These are phyloP conservation scores for Heliothis peltigera DNA, from an alignment of 2,888 invertebrate species.

Conservation along the genomic window DNA sequence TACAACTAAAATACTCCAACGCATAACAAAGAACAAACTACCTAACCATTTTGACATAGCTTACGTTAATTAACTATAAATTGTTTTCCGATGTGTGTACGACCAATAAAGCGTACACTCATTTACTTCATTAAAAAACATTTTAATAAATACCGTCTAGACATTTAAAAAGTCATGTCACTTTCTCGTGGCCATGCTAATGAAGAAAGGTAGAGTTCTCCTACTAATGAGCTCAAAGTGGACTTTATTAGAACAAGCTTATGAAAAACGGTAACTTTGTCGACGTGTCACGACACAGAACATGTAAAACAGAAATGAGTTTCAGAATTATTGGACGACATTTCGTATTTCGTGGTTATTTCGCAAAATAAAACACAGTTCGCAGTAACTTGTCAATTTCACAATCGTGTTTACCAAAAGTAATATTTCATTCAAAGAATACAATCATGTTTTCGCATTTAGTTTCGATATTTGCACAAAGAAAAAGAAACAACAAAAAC, in stretches of 20 bases:
- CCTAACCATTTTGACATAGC: conserved; percentile 2
- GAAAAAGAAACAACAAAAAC: conserved; percentile 37
- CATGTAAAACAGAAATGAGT: background rate
- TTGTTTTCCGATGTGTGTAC: conserved; percentile 40
- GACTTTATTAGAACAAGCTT: conserved; percentile 47
- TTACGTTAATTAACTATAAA: conserved; percentile 34
- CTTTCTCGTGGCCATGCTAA: conserved; percentile 44
- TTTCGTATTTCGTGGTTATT: no score
- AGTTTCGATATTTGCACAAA: conserved; percentile 35
- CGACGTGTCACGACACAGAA: background rate
- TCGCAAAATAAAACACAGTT: conserved; percentile 10
- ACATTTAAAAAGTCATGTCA: conserved; percentile 29
- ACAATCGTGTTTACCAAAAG: conserved; percentile 34
- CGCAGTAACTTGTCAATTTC: conserved; percentile 26
- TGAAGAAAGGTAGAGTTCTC: conserved; percentile 21
- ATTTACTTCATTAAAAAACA: conserved; percentile 44
- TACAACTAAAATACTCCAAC: conserved; percentile 5
- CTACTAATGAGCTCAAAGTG: conserved; percentile 52
- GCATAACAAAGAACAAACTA: conserved; percentile 23
- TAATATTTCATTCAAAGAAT: conserved; percentile 41
- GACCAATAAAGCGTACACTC: conserved; percentile 39
- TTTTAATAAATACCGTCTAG: conserved; percentile 27
- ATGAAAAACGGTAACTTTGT: conserved; percentile 22
- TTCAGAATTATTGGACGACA: background rate
- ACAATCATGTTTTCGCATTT: conserved; percentile 48